Percentiles rank a stretch among this genome's conserved stretches.
These are phyloP conservation scores for Catocala sponsa DNA, from an alignment of 2,888 invertebrate species.

Conservation along the genomic window DNA sequence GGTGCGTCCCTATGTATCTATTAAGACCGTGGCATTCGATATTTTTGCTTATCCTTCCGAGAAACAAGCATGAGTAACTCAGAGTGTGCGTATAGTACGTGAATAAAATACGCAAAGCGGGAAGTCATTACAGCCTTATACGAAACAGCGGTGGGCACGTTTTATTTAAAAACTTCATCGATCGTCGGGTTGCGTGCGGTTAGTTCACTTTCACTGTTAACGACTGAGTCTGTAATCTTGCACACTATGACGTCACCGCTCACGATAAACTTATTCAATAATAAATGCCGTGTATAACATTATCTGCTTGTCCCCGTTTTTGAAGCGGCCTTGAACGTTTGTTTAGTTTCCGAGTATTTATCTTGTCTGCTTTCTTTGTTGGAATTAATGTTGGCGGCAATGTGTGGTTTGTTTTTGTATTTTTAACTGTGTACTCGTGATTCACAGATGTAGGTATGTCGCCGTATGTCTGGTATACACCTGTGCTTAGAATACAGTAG, in stretches of 20 bases:
- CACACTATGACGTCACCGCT: constrained; percentile 35
- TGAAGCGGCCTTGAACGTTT: constrained; percentile 5
- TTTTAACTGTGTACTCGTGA: no score
- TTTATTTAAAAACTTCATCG: constrained; percentile 33
- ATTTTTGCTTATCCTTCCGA: no score
- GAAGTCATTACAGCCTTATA: constrained; percentile 11
- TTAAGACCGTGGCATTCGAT: no score
- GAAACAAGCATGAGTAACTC: no score
- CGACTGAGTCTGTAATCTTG: constrained; percentile 35
- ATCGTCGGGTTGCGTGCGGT: constrained; percentile 37
- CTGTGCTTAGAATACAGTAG: no score
- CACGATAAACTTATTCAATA: constrained; percentile 20
- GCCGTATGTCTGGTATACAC: no score
- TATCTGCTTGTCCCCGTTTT: constrained; percentile 20
- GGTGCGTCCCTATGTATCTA: no score
- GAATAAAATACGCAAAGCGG: background rate
- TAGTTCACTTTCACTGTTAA: constrained; percentile 40
- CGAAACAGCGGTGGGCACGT: constrained; percentile 19
- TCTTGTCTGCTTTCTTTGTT: background rate
- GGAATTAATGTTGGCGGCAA: no score
- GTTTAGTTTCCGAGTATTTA: background rate
- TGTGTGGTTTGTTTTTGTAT: no score
- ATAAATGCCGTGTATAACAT: constrained; percentile 7
- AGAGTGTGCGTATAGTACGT: no score
- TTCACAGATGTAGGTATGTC: no score